Base-by-base conservation (phyloP, 2,888 invertebrate genomes). In the Drosophila flavopinicola region DNA sequence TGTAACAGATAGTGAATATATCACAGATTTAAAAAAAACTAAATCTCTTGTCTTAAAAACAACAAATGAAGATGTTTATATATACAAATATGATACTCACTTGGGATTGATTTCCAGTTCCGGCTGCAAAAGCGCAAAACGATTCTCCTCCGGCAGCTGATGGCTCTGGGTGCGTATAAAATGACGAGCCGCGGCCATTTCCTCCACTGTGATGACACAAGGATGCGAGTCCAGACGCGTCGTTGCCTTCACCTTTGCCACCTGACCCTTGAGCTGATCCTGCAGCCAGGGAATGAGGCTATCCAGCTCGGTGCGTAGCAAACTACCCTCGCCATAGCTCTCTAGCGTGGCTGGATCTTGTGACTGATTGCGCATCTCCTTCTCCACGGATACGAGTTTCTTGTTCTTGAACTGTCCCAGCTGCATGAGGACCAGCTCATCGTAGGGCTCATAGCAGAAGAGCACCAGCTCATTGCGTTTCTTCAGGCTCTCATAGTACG, bases 381-480 rank as follows among this genome's bases (percentile, higher is more conserved):
- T 98, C 91, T 99, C 99, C 0, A 98, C 96, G 0, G 98, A 98
- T 2, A 95, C 94, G 5, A 99, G 92, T 60, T 93, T 92, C 78
- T 94, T 93, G 41, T 94, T 94, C 69, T 94, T 94, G 90, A 96
- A 99, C 68, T 87, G 86, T 2, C 94, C 94, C 54, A 99, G 91
- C 85, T 98, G 98, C 93, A 98, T 94, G 15, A 99, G 92, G 2
- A 98, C 97, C 49, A 99, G 92, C 91, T 99, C 99, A 90, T 99
- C 99, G 83, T 98, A 98, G n/a, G 97, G 95, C 88, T 99, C 99
- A 86, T 97, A 98, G 88, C 98, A 97, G 92, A 98, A 99, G 10
- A 99, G 91, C 0, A 99, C 98, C 92, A 99, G 98, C 4, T 96
- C 94, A 76, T 97, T 94, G 47, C 95, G 95, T 88, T 95, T 95